Percentiles rank a stretch among this genome's conserved stretches.
phyloP scores from a whole-genome alignment of 2,797 vertebrate species.

The Sciaenops ocellatus region DNA sequence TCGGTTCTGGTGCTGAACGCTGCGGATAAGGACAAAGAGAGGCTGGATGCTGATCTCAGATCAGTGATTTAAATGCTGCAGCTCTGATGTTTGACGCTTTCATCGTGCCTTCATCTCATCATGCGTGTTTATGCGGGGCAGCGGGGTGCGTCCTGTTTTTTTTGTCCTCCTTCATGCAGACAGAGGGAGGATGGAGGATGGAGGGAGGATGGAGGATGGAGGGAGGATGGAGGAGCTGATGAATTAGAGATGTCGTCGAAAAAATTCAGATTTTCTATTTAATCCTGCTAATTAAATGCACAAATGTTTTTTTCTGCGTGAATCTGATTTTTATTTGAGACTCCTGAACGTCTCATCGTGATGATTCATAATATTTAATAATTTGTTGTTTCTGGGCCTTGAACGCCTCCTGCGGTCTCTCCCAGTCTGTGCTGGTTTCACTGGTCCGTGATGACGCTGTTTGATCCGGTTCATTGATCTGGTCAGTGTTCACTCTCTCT shows the following conservation, averaged over 20 bases:
- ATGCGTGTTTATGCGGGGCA: neutral
- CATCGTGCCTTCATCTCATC: neutral
- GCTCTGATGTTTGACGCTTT: neutral
- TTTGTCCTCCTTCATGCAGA: slow-evolving; percentile 40
- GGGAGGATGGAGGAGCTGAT: slow-evolving; percentile 47
- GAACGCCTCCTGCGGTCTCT: neutral
- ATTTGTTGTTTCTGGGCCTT: neutral
- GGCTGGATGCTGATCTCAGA: neutral
- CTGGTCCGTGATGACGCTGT: slow-evolving; percentile 7
- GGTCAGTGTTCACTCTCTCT: neutral
- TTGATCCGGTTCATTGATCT: too few relatives aligned
- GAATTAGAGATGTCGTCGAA: slow-evolving; percentile 63
- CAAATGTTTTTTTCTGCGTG: too few relatives aligned
- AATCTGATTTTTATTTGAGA: neutral
- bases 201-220: neutral
- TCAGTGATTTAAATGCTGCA: neutral
- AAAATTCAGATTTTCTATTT: neutral
- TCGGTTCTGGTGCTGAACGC: neutral
- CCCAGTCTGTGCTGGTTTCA: slow-evolving; percentile 39
- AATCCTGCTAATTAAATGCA: too few relatives aligned
- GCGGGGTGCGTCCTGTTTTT: slow-evolving; percentile 22
- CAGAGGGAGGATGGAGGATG: slow-evolving; percentile 33
- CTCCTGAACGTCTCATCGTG: neutral
- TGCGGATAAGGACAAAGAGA: slow-evolving; percentile 8
- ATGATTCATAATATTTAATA: too few relatives aligned